Evolutionary conservation across 2,113 vertebrate species (phyloP).

Genomic region (Rhipidura dahli): DNA sequence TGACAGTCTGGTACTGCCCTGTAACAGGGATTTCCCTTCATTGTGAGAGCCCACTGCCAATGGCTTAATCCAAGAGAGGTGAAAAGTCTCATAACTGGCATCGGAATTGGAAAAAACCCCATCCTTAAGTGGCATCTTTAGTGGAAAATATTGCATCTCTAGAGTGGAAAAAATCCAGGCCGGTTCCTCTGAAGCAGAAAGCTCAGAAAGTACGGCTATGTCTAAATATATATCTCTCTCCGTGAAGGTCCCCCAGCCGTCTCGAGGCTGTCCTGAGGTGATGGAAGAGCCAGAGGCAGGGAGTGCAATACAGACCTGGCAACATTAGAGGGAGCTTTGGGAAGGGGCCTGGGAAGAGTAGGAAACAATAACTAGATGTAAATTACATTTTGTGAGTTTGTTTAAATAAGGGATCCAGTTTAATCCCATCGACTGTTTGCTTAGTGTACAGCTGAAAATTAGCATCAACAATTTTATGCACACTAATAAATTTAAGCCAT

Average conservation of each 20-base stretch:
- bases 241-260: not conserved
- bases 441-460: constrained; percentile 64
- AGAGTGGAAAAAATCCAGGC: not conserved
- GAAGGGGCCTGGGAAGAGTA: constrained; percentile 23
- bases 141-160: not conserved
- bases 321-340: constrained; percentile 64
- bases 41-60: not conserved
- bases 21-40: not conserved
- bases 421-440: constrained; percentile 37
- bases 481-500: constrained; percentile 66
- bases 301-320: constrained; percentile 6
- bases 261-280: not conserved
- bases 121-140: not conserved
- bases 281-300: not conserved
- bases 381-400: constrained; percentile 48
- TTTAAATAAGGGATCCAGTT: constrained; percentile 61
- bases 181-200: not conserved
- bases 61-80: not conserved
- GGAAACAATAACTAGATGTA: constrained; percentile 41
- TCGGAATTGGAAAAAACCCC: accelerated
- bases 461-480: constrained; percentile 60
- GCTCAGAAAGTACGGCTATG: not conserved
- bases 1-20: not conserved
- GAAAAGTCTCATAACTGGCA: not conserved
- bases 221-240: not conserved